Percentiles rank a stretch among this genome's conserved stretches.
phyloP scores from a whole-genome alignment of 2,888 invertebrate genomes.

The Epiblema foenella region DNA sequence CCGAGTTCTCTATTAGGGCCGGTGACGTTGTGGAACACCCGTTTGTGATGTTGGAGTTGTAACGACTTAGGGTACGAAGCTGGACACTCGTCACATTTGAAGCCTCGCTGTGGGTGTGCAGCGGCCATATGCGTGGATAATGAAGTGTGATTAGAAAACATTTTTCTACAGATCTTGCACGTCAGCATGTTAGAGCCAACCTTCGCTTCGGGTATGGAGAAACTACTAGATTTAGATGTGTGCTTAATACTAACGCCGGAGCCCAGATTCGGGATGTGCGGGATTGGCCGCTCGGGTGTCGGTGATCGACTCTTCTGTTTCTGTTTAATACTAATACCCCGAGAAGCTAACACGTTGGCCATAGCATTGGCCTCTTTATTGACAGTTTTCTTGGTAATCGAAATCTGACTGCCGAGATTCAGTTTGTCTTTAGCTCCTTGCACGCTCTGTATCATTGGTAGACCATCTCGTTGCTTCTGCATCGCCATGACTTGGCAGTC shows the following conservation, averaged over 20 bases:
- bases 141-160: conserved; percentile 75
- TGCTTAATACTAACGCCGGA: conserved; percentile 82
- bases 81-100: conserved; percentile 89
- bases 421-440: conserved; percentile 87
- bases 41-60: conserved; percentile 87
- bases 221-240: conserved; percentile 76
- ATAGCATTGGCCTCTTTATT: conserved; percentile 90
- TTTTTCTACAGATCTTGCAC: conserved; percentile 78
- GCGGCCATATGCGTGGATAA: conserved; percentile 70
- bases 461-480: conserved; percentile 89
- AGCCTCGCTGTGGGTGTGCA: conserved; percentile 76
- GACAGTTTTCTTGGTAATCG: conserved; percentile 86
- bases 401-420: conserved; percentile 90
- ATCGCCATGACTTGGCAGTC: conserved; percentile 91
- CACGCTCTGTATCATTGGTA: conserved; percentile 90
- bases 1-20: conserved; percentile 86
- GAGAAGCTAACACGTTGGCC: conserved; percentile 90
- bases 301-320: conserved; percentile 84
- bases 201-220: conserved; percentile 75
- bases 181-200: conserved; percentile 72
- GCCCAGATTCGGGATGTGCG: conserved; percentile 80
- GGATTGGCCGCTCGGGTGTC: conserved; percentile 73
- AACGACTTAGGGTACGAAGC: conserved; percentile 89
- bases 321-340: conserved; percentile 91
- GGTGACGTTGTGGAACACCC: conserved; percentile 76